Percentiles rank a stretch among this genome's conserved stretches.
These are phyloP conservation scores for Phaetusa simplex DNA, from an alignment of 2,113 vertebrate genomes.

Conservation along the genomic window DNA sequence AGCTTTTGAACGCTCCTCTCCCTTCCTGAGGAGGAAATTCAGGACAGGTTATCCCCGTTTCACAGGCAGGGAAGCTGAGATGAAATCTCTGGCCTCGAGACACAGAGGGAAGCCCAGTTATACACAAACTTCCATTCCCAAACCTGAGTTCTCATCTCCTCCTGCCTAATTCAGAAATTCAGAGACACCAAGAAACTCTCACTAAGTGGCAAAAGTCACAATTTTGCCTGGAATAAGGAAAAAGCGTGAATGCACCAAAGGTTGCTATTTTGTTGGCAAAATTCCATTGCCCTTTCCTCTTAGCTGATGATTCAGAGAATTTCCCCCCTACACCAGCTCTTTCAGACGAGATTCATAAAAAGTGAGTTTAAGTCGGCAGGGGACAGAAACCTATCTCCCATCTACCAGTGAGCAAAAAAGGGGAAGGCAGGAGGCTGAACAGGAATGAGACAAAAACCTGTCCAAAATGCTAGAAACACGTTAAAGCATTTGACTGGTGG, in stretches of 20 bases:
- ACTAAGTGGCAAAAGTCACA: background rate
- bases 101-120: background rate
- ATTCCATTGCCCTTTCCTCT: background rate
- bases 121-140: background rate
- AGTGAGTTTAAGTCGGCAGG: background rate
- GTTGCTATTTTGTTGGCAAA: background rate
- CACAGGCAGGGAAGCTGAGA: background rate
- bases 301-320: background rate
- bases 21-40: background rate
- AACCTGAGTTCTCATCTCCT: background rate
- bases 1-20: background rate
- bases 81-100: background rate
- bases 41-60: background rate
- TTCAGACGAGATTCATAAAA: background rate
- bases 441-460: background rate
- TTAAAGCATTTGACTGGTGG: background rate
- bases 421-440: background rate
- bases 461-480: background rate
- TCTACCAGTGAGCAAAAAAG: background rate
- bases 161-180: background rate
- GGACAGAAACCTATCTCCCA: background rate
- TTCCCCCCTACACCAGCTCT: background rate
- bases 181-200: background rate
- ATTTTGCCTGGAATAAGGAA: background rate
- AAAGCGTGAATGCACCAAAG: background rate